phyloP scores from a whole-genome alignment of 2,888 invertebrate genomes.

The Chrysodeixis includens region DNA sequence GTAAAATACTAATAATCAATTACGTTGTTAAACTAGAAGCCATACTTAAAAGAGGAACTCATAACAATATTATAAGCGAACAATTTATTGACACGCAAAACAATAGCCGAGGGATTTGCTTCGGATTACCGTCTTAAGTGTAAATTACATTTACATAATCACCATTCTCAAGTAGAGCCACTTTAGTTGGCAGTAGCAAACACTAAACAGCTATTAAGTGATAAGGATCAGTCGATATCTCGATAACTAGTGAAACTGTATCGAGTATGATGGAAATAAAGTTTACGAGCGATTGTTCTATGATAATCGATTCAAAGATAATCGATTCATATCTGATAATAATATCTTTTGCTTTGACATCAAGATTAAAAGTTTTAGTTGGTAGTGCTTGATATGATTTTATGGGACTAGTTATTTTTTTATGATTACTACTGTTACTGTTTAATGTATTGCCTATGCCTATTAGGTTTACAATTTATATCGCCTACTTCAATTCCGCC shows the following conservation, averaged over 20 bases:
- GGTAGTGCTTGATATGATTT: conserved; percentile 21
- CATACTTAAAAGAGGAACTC: neutral
- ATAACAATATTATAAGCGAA: neutral
- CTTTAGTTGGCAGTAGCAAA: conserved; percentile 37
- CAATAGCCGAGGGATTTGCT: conserved; percentile 3
- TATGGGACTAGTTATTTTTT: conserved; percentile 35
- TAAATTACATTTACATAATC: conserved; percentile 28
- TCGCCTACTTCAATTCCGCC: no score
- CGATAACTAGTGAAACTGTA: conserved; percentile 46
- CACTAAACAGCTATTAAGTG: conserved; percentile 49
- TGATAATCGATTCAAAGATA: conserved; percentile 34
- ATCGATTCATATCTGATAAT: conserved; percentile 44
- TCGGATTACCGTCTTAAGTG: conserved; percentile 28
- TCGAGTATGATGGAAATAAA: conserved; percentile 44
- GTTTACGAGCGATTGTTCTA: conserved; percentile 54
- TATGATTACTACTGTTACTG: conserved; percentile 32
- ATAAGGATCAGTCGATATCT: conserved; percentile 54
- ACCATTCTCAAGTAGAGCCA: conserved; percentile 13
- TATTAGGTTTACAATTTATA: no score
- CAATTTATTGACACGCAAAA: neutral
- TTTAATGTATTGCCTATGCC: conserved; percentile 30
- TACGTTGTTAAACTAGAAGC: neutral
- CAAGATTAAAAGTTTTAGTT: conserved; percentile 39
- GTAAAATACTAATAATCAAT: neutral
- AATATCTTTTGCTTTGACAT: conserved; percentile 22